Percentiles rank a stretch among this genome's conserved stretches.
phyloP scores from a whole-genome alignment of 2,888 invertebrate genomes.

The Nomada goodeniana region DNA sequence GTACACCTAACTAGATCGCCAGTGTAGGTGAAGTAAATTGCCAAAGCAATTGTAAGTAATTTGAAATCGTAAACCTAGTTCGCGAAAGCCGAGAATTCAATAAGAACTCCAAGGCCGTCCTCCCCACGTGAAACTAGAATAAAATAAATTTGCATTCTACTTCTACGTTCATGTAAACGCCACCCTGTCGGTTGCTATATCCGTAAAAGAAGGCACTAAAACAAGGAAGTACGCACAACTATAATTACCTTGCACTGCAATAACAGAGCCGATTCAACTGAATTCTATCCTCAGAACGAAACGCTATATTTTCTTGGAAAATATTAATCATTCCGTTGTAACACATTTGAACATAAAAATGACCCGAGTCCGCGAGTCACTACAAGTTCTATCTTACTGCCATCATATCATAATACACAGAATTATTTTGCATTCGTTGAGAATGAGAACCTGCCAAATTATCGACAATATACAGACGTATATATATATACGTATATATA shows the following conservation, averaged over 20 bases:
- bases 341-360: too few relatives aligned
- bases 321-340: too few relatives aligned
- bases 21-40: constrained; percentile 1
- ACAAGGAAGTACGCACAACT: background rate
- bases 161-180: background rate
- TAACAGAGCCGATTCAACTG: too few relatives aligned
- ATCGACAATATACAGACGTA: too few relatives aligned
- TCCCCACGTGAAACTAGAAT: constrained; percentile 3
- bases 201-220: background rate
- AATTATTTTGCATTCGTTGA: too few relatives aligned
- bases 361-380: too few relatives aligned
- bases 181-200: background rate
- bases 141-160: background rate
- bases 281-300: background rate
- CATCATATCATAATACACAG: too few relatives aligned
- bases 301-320: background rate
- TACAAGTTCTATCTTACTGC: too few relatives aligned
- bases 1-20: constrained; percentile 18
- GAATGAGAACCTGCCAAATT: too few relatives aligned
- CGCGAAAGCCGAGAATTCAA: constrained; percentile 2
- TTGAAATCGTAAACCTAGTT: constrained; percentile 17
- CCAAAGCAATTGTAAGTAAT: constrained; percentile 14
- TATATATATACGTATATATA: too few relatives aligned
- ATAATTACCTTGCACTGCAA: too few relatives aligned
- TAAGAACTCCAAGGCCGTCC: constrained; percentile 1